Percentiles rank a stretch among this genome's conserved stretches.
Evolutionary conservation across 2,797 vertebrate species (phyloP).

Genomic region (Buphagus erythrorhynchus): DNA sequence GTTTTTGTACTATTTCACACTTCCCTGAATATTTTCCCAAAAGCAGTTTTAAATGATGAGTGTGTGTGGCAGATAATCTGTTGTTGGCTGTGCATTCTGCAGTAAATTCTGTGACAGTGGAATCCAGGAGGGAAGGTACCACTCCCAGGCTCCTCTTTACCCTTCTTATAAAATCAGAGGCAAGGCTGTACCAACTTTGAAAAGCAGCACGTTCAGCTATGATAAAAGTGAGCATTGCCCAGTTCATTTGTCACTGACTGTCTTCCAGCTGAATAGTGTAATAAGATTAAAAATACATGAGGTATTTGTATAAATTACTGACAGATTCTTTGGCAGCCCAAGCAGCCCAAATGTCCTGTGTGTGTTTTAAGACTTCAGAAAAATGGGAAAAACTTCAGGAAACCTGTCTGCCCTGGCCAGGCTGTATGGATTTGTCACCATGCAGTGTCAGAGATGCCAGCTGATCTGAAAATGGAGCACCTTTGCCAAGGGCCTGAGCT

Average conservation of each 20-base stretch:
- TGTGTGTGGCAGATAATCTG: not conserved
- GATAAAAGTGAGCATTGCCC: not conserved
- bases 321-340: not conserved
- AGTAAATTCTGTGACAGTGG: not conserved
- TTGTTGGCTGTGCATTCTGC: not conserved
- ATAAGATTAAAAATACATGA: not conserved
- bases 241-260: not conserved
- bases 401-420: not conserved
- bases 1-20: not conserved
- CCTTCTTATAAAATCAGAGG: not conserved
- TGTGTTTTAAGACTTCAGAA: not conserved
- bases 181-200: not conserved
- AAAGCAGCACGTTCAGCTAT: not conserved
- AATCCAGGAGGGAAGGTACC: not conserved
- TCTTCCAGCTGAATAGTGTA: not conserved
- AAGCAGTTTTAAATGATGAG: not conserved
- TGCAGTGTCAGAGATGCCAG: not conserved
- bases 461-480: not conserved
- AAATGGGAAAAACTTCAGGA: not conserved
- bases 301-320: not conserved
- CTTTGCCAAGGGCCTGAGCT: not conserved
- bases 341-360: accelerated
- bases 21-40: not conserved
- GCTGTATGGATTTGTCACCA: not conserved
- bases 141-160: not conserved